Evolutionary conservation across 2,888 invertebrate species (phyloP).

Genomic region (Ferdinandea cuprea): DNA sequence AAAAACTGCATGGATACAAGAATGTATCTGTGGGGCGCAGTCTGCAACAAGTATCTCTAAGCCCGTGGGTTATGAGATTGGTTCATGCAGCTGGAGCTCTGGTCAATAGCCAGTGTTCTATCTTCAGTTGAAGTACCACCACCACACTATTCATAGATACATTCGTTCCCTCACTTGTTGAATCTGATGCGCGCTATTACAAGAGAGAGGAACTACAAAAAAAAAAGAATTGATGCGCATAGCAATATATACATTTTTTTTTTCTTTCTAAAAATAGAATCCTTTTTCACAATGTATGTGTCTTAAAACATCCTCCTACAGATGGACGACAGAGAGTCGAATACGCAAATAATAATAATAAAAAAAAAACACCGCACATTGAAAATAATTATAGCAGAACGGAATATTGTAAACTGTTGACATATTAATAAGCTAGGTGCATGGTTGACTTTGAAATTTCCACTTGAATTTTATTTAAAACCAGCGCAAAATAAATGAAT

Average conservation of each 20-base stretch:
- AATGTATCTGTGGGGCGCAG: neutral
- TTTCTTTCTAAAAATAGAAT: slow-evolving; percentile 64
- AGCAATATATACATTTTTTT: too few species aligned
- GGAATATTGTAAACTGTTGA: slow-evolving; percentile 57
- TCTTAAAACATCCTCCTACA: slow-evolving; percentile 33
- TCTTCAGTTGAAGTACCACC: slow-evolving; percentile 33
- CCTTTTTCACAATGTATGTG: slow-evolving; percentile 42
- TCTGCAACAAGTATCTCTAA: slow-evolving; percentile 54
- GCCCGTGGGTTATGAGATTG: slow-evolving; percentile 61
- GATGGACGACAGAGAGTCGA: slow-evolving; percentile 3
- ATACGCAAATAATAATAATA: slow-evolving; percentile 2
- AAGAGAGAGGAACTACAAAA: slow-evolving; percentile 24
- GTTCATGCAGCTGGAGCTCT: slow-evolving; percentile 18
- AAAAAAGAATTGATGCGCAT: slow-evolving; percentile 22
- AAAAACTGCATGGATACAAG: slow-evolving; percentile 21
- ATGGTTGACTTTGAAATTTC: slow-evolving; percentile 38
- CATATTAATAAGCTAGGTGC: slow-evolving; percentile 55
- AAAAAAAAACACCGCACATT: slow-evolving; percentile 10
- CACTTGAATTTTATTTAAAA: neutral
- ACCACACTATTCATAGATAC: too few species aligned
- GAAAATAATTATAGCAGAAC: slow-evolving; percentile 46
- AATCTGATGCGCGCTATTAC: slow-evolving; percentile 22
- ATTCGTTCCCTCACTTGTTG: slow-evolving; percentile 5
- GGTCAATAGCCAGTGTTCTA: slow-evolving; percentile 37
- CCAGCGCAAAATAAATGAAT: neutral